Base-by-base conservation (phyloP, 2,113 vertebrate species). In the Triplophysa siluroides region DNA sequence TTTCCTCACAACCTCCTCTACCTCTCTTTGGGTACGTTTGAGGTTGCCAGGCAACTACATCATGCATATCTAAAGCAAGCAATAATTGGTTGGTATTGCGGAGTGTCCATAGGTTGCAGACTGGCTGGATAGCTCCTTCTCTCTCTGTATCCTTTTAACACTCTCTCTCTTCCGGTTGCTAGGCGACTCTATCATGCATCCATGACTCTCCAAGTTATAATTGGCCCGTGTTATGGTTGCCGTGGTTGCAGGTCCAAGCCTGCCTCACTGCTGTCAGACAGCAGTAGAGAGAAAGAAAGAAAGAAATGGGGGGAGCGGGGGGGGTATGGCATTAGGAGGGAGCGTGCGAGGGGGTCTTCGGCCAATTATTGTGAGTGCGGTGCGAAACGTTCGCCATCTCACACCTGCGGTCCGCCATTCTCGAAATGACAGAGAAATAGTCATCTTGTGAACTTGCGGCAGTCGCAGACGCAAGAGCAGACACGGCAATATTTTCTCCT, bases 1-100 rank as follows among this genome's bases (percentile, higher is more conserved):
- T 70, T 47, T 74, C 19, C 65, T 56, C 16, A 16, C 56, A 52
- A 50, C 50, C 76, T 58, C 52, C 58, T n/a, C 65, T 43, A 56
- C 70, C 38, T n/a, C 78, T 73, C 65, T 18, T 78, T 69, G 60
- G 56, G 50, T 77, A 77, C 19, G 64, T 26, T 78, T 76, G 79
- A 61, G 89, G 96, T 98, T 93, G 95, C 96, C 94, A 96, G 93
- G 97, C 96, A 95, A 98, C 96, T 93, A 93, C 93, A 91, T 94
- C 95, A 93, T 92, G 88, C 88, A 95, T 94, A 91, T 89, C 88
- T 86, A 82, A 75, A 78, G 75, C 86, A 93, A 91, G 91, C 88
- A 89, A 91, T 98, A 96, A 98, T 97, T 98, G 96, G 95, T 95
- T 94, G 85, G 90, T 94, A 93, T 93, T 85, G 87, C 91, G 84